Percentiles rank a stretch among this genome's conserved stretches.
Evolutionary conservation across 2,888 invertebrate genomes (phyloP).

Genomic region (Spatulosminthurus flaviceps): DNA sequence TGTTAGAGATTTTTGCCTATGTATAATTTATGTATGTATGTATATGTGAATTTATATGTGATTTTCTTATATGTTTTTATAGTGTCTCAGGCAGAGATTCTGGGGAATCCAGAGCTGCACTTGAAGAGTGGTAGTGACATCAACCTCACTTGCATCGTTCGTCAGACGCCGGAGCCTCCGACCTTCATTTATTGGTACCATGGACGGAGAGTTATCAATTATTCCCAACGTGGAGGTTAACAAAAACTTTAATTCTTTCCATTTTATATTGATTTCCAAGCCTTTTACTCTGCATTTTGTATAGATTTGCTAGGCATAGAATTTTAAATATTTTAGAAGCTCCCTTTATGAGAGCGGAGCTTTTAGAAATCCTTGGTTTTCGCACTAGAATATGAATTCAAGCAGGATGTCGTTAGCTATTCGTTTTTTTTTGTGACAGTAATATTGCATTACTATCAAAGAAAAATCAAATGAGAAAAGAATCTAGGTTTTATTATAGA

Average conservation of each 20-base stretch:
- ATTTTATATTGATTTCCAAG: background rate
- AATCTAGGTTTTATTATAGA: too few relatives aligned
- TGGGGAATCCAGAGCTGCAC: slow-evolving; percentile 84
- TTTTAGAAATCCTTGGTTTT: too few relatives aligned
- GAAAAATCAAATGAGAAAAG: too few relatives aligned
- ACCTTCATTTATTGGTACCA: slow-evolving; percentile 76
- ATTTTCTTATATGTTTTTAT: too few relatives aligned
- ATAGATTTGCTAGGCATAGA: background rate
- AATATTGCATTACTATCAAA: too few relatives aligned
- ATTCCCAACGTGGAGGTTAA: slow-evolving; percentile 70
- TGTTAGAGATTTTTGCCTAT: background rate
- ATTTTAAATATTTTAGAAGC: too few relatives aligned
- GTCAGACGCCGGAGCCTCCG: slow-evolving; percentile 83
- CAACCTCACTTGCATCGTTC: slow-evolving; percentile 80
- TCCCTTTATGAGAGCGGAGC: too few relatives aligned
- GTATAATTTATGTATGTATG: too few relatives aligned
- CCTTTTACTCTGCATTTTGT: background rate
- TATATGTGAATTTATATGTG: too few relatives aligned
- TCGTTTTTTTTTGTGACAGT: too few relatives aligned
- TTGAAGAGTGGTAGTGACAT: slow-evolving; percentile 91
- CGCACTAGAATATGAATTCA: too few relatives aligned
- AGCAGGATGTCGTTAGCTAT: too few relatives aligned
- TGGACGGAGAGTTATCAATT: slow-evolving; percentile 71
- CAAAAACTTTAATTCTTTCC: background rate
- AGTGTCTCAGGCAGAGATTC: slow-evolving; percentile 90